Percentiles rank a stretch among this genome's conserved stretches.
phyloP scores from a whole-genome alignment of 2,888 invertebrate genomes.

The Arrhopalites spinosus region DNA sequence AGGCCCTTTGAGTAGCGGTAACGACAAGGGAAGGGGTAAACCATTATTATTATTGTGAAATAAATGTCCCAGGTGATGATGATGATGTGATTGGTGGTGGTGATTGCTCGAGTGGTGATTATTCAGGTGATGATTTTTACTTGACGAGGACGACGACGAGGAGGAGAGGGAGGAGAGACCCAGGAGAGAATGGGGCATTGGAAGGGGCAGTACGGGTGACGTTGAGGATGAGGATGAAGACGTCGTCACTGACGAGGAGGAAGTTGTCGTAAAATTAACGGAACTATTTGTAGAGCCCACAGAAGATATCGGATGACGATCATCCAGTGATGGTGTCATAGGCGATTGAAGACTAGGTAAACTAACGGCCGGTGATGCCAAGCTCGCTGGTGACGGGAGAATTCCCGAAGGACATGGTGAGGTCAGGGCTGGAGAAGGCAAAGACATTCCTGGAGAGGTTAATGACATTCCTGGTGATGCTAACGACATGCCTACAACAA shows the following conservation, averaged over 20 bases:
- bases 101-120: constrained; percentile 28
- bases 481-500: constrained; percentile 44
- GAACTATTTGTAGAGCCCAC: constrained; percentile 50
- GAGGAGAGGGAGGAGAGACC: constrained; percentile 24
- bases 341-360: constrained; percentile 62
- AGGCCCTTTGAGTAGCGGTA: constrained; percentile 48
- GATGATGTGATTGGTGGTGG: constrained; percentile 19
- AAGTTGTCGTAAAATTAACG: constrained; percentile 53
- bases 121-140: constrained; percentile 39
- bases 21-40: constrained; percentile 43
- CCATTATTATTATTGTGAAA: constrained; percentile 34
- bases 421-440: constrained; percentile 56
- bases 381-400: constrained; percentile 76
- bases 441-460: constrained; percentile 56
- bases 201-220: constrained; percentile 57
- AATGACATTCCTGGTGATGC: constrained; percentile 59
- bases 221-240: constrained; percentile 62
- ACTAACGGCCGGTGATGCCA: constrained; percentile 69
- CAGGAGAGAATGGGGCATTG: constrained; percentile 34
- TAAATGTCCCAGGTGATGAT: constrained; percentile 24
- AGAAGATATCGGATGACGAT: constrained; percentile 52
- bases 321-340: constrained; percentile 60
- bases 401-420: constrained; percentile 68
- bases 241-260: constrained; percentile 59
- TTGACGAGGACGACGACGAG: constrained; percentile 53